Conservation (phyloP, 2,888 invertebrate genomes). For the Chouioia cunea region DNA sequence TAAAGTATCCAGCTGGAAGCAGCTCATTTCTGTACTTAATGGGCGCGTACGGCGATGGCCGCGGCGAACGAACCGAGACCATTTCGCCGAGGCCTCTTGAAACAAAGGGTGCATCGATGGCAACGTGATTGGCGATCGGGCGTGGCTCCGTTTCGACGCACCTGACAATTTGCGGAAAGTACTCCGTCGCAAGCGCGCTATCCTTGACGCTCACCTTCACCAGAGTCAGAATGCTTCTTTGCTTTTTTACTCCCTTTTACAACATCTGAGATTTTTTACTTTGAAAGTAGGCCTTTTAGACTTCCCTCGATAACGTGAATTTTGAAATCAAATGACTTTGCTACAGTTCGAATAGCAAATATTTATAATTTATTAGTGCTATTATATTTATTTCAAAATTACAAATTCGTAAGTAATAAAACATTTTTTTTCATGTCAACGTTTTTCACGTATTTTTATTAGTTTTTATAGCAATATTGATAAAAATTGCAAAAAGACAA, state of each 20-base stretch:
- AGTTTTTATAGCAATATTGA: too few species aligned
- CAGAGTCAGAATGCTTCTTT: background rate
- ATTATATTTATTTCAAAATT: too few species aligned
- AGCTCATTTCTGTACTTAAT: slow-evolving; percentile 65
- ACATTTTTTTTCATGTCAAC: too few species aligned
- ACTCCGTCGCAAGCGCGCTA: slow-evolving; percentile 11
- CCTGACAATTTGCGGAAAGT: slow-evolving; percentile 48
- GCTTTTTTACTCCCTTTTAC: background rate
- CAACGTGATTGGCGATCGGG: slow-evolving; percentile 62
- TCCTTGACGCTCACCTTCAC: background rate
- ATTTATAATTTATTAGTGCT: too few species aligned
- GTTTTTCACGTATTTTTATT: too few species aligned
- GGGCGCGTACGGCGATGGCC: slow-evolving; percentile 65
- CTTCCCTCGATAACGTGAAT: too few species aligned
- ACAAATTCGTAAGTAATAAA: too few species aligned
- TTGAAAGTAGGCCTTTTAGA: too few species aligned
- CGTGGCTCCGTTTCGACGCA: slow-evolving; percentile 55
- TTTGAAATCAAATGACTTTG: too few species aligned
- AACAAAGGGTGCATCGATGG: slow-evolving; percentile 61
- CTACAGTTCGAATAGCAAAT: too few species aligned
- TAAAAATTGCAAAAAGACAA: too few species aligned
- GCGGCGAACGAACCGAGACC: slow-evolving; percentile 51
- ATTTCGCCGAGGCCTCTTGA: slow-evolving; percentile 50
- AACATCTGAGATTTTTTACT: background rate
- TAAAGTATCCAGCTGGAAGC: slow-evolving; percentile 53